Conservation (phyloP, 2,113 vertebrate species). For the Tachysurus fulvidraco region DNA sequence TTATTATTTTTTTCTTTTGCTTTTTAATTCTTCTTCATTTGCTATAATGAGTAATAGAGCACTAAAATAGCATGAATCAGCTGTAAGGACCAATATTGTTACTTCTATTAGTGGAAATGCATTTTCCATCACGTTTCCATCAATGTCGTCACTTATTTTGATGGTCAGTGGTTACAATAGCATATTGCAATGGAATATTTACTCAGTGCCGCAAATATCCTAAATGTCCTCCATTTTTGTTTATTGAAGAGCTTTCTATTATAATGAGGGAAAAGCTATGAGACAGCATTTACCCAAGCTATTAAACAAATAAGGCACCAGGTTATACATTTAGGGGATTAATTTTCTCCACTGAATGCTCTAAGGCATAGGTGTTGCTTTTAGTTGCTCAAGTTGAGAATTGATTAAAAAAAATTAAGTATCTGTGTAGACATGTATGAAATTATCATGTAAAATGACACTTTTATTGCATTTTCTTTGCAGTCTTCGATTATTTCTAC, state of each 20-base stretch:
- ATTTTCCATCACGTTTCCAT: constrained; percentile 10
- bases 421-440: not conserved
- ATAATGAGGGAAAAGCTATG: not conserved
- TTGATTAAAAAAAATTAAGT: not conserved
- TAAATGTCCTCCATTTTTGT: not conserved
- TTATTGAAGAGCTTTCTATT: not conserved
- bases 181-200: constrained; percentile 17
- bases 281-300: not conserved
- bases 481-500: not conserved
- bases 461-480: not conserved
- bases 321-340: not conserved
- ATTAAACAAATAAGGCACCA: not conserved
- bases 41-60: not conserved
- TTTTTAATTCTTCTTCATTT: constrained; percentile 10
- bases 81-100: not conserved
- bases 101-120: not conserved
- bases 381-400: not conserved
- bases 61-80: not conserved
- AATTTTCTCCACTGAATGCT: not conserved
- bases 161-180: constrained; percentile 12
- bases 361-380: not conserved
- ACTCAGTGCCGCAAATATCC: not conserved
- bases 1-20: constrained; percentile 25
- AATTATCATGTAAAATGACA: not conserved
- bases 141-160: constrained; percentile 24